These are phyloP conservation scores for Leuciscus waleckii DNA, from an alignment of 2,797 vertebrate species.

Conservation along the genomic window DNA sequence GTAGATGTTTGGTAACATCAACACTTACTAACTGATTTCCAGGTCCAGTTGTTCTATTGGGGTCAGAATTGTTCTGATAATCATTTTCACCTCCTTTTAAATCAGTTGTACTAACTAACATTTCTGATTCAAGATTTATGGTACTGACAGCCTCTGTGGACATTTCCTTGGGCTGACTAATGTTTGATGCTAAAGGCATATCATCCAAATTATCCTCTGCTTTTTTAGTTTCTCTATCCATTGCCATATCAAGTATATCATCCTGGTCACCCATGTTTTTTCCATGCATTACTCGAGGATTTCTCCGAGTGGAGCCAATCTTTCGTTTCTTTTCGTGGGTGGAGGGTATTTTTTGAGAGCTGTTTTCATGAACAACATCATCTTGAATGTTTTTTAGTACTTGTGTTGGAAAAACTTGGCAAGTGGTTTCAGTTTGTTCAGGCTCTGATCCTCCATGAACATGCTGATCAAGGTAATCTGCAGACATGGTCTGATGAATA, in stretches of 20 bases:
- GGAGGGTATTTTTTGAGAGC: neutral
- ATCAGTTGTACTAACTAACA: neutral
- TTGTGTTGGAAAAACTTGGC: neutral
- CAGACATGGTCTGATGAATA: neutral
- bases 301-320: slow-evolving; percentile 51
- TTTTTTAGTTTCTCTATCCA: neutral
- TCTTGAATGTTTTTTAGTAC: slow-evolving; percentile 25
- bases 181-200: neutral
- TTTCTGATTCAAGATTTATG: slow-evolving; percentile 12
- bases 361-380: slow-evolving; percentile 38
- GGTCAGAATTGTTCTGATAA: neutral
- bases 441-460: slow-evolving; percentile 20
- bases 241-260: neutral
- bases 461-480: neutral
- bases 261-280: neutral
- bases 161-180: neutral
- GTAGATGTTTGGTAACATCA: slow-evolving; percentile 15
- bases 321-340: slow-evolving; percentile 66
- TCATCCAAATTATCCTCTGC: slow-evolving; percentile 5
- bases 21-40: slow-evolving; percentile 1
- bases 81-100: neutral
- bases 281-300: slow-evolving; percentile 13
- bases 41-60: neutral
- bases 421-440: slow-evolving; percentile 24
- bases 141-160: neutral